Percentiles rank a stretch among this genome's conserved stretches.
phyloP scores from a whole-genome alignment of 2,888 invertebrate genomes.

The Galeruca laticollis region DNA sequence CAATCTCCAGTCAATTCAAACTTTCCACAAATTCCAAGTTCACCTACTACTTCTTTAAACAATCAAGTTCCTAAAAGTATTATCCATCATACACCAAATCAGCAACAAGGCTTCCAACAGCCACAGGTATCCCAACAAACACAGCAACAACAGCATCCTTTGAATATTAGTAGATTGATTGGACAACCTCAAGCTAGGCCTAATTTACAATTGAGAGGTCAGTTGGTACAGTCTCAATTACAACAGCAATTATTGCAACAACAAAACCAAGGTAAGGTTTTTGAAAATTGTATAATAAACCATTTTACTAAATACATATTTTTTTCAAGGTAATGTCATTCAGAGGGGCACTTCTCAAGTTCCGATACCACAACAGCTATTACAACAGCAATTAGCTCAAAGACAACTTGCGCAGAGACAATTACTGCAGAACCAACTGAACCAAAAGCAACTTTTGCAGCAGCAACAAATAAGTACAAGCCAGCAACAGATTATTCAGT shows the following conservation, averaged over 20 bases:
- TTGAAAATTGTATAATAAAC: not conserved
- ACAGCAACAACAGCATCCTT: slow-evolving; percentile 47
- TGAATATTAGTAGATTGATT: slow-evolving; percentile 57
- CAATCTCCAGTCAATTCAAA: slow-evolving; percentile 42
- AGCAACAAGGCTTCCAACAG: slow-evolving; percentile 56
- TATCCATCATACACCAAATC: slow-evolving; percentile 64
- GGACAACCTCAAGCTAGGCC: slow-evolving; percentile 56
- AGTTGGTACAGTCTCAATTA: slow-evolving; percentile 59
- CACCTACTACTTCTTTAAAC: slow-evolving; percentile 42
- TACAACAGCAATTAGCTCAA: slow-evolving; percentile 54
- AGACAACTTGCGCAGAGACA: slow-evolving; percentile 59
- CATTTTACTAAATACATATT: not conserved
- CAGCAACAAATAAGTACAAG: slow-evolving; percentile 32
- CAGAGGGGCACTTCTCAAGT: slow-evolving; percentile 44
- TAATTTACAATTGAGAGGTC: slow-evolving; percentile 57
- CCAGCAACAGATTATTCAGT: slow-evolving; percentile 32
- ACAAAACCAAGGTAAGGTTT: slow-evolving; percentile 30
- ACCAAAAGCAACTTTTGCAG: slow-evolving; percentile 52
- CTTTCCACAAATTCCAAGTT: slow-evolving; percentile 45
- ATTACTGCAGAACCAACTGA: slow-evolving; percentile 54
- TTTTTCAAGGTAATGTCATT: slow-evolving; percentile 39
- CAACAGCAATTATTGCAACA: slow-evolving; percentile 63
- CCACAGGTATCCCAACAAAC: slow-evolving; percentile 14
- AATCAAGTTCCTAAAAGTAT: slow-evolving; percentile 60
- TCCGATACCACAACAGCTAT: slow-evolving; percentile 36